Percentiles rank a stretch among this genome's conserved stretches.
These are phyloP conservation scores for Linnaemya vulpina DNA, from an alignment of 2,888 invertebrate species.

Conservation along the genomic window DNA sequence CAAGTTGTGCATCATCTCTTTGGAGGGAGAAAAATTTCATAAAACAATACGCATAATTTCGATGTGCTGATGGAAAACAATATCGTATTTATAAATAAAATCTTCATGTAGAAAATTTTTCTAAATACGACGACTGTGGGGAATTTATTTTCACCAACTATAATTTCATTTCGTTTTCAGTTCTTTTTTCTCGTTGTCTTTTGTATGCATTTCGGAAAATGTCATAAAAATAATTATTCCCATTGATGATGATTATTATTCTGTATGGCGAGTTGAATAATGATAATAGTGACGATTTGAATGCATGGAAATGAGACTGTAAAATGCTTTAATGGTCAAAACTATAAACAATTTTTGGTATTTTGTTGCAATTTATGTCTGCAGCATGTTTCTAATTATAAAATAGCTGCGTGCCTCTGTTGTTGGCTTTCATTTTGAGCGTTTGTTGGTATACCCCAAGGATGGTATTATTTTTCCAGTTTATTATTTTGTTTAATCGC, in stretches of 20 bases:
- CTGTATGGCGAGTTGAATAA: conserved; percentile 51
- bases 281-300: conserved; percentile 55
- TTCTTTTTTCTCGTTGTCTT: conserved; percentile 6
- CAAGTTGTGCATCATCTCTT: too few species aligned
- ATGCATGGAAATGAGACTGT: conserved; percentile 45
- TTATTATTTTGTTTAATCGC: conserved; percentile 11
- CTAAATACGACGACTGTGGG: conserved; percentile 2
- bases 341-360: conserved; percentile 62
- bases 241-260: conserved; percentile 49
- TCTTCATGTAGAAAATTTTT: background rate
- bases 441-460: conserved; percentile 41
- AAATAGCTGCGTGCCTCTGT: conserved; percentile 29
- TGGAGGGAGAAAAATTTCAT: background rate
- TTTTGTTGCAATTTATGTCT: conserved; percentile 64
- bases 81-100: background rate
- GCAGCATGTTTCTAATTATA: conserved; percentile 61
- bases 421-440: conserved; percentile 19
- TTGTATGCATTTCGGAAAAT: conserved; percentile 41
- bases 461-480: conserved; percentile 21
- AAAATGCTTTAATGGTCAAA: conserved; percentile 54
- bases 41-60: conserved; percentile 30
- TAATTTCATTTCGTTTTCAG: conserved; percentile 14
- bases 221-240: conserved; percentile 67
- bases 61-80: background rate
- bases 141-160: conserved; percentile 20